phyloP scores from a whole-genome alignment of 1,140 invertebrate species.

The Drosophila melanogaster region Release_6_plus_ISO1_MT NT_033777.3:11547001-11547500 shows the following conservation, averaged over 20 bases:
- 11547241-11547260: constrained; percentile 28
- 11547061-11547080: constrained; percentile 61
- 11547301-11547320: constrained; percentile 4
- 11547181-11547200: constrained; percentile 31
- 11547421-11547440: not conserved
- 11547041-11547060: constrained; percentile 77
- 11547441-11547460: constrained; percentile 25
- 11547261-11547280: constrained; percentile 12
- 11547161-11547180: constrained; percentile 41
- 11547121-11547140: constrained; percentile 3
- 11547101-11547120: constrained; percentile 20
- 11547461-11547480: constrained; percentile 37
- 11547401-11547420: not conserved
- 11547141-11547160: constrained; percentile 1
- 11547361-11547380: constrained; percentile 9
- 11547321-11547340: not conserved
- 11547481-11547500: constrained; percentile 28
- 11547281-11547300: no score
- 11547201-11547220: constrained; percentile 51
- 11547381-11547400: constrained; percentile 6
- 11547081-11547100: constrained; percentile 1
- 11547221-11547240: constrained; percentile 37
- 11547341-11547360: constrained; percentile 35
- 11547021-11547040: constrained; percentile 81
- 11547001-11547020: constrained; percentile 37